A percentile compares a stretch with the other conserved stretches of the same genome.
Conservation (phyloP, 2,888 invertebrate genomes). For the Macrosoma leucophasiata region DNA sequence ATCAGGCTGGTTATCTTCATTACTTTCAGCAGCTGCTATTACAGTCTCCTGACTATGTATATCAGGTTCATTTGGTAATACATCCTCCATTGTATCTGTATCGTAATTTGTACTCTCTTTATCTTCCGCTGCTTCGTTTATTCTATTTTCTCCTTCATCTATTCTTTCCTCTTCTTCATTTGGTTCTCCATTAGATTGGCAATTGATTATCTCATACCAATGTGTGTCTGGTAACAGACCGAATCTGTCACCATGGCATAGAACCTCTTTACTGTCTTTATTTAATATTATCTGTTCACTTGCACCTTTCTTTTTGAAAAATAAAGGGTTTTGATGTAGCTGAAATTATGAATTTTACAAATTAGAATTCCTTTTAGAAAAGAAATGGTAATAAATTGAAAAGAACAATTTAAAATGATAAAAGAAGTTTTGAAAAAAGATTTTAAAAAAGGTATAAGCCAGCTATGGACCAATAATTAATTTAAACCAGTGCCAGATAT, state of each 20-base stretch:
- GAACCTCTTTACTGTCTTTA: constrained; percentile 38
- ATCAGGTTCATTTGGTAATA: constrained; percentile 8
- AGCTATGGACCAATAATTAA: too few species aligned
- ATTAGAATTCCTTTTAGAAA: too few species aligned
- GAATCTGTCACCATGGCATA: constrained; percentile 68
- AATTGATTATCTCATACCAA: constrained; percentile 60
- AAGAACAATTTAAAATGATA: too few species aligned
- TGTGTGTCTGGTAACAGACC: constrained; percentile 64
- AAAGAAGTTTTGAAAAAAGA: too few species aligned
- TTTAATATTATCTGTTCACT: constrained; percentile 43
- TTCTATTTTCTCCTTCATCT: constrained; percentile 5
- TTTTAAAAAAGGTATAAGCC: too few species aligned
- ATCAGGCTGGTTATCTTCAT: constrained; percentile 1
- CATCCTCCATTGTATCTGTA: too few species aligned
- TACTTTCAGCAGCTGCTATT: constrained; percentile 1
- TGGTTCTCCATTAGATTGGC: constrained; percentile 11
- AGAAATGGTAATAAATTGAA: too few species aligned
- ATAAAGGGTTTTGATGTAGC: constrained; percentile 75
- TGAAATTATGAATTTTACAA: constrained; percentile 35
- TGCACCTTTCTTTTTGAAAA: constrained; percentile 44
- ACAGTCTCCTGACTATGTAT: constrained; percentile 14
- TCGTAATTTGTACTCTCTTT: too few species aligned
- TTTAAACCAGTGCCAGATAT: too few species aligned
- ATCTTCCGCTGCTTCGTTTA: too few species aligned
- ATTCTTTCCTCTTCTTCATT: constrained; percentile 8